These are phyloP conservation scores for Mus spretus DNA, from an alignment of 2,797 vertebrate species.

Conservation along the genomic window DNA sequence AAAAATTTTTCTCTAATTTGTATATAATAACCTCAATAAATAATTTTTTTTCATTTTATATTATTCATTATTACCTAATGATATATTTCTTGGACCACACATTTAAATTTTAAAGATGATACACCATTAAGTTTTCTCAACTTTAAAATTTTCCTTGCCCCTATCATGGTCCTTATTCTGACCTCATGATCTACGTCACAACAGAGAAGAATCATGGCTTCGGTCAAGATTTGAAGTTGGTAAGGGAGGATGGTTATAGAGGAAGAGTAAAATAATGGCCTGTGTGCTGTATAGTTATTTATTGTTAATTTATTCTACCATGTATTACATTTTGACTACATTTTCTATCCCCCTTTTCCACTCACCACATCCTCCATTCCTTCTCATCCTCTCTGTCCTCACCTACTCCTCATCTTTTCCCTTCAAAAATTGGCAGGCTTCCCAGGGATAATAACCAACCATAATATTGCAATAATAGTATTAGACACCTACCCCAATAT, in stretches of 20 bases:
- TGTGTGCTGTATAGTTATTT: not conserved
- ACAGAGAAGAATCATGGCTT: not conserved
- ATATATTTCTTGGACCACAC: not conserved
- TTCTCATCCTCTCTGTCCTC: fast-evolving
- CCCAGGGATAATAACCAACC: not conserved
- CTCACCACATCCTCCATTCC: not conserved
- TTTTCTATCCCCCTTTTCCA: not conserved
- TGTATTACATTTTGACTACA: not conserved
- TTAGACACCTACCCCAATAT: not conserved
- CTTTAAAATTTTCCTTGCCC: not conserved
- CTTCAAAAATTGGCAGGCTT: not conserved
- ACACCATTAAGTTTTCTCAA: not conserved
- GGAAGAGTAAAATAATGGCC: not conserved
- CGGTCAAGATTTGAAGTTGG: not conserved
- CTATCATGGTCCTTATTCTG: not conserved
- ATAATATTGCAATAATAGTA: not conserved
- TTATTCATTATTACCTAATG: not conserved
- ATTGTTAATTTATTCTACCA: not conserved
- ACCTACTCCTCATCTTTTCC: not conserved
- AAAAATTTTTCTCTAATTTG: not conserved
- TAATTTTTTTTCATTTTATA: not conserved
- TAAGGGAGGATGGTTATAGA: not conserved
- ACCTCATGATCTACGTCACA: not conserved
- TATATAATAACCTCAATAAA: not conserved
- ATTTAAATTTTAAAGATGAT: not conserved